Base-by-base conservation (phyloP, 2,797 vertebrate genomes). In the Hoplostethus atlanticus region DNA sequence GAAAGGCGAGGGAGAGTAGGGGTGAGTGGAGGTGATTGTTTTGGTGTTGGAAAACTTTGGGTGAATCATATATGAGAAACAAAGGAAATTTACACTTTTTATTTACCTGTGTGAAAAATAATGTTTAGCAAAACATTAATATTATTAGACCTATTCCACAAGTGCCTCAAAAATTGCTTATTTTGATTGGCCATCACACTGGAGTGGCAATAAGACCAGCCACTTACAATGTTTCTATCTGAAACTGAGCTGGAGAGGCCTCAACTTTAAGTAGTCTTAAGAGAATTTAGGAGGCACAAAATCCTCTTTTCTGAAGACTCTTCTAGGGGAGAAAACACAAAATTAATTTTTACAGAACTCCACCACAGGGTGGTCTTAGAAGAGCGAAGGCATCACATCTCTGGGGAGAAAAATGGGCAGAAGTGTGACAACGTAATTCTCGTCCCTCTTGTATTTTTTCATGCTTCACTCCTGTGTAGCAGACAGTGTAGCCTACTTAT, bases 401-500 rank as follows among this genome's bases (percentile, higher is more conserved):
- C 68, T 53, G 28, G 54, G 59, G 56, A 73, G 53, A 52, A 54
- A 71, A 81, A 66, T 67, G 62, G 12, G 51, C 53, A 77, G 61
- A 79, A 61, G 56, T 51, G 59, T 57, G 76, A 83, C 60, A 84
- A 77, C 66, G 80, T 70, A 56, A 86, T 75, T 83, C 72, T 71
- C 40, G 0, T 28, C 55, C 76, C 61, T 34, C 58, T 40, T 74
- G 51, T 51, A 62, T 64, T 57, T 68, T 67, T 59, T 30, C 52
- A 55, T 68, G 71, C 65, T 63, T 84, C 64, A 21, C 68, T 77
- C 62, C 64, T 68, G 79, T 78, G 66, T 67, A 17, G 77, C 74
- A 74, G 53, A 65, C 65, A 72, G 77, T 75, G 72, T 85, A 91
- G 86, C 88, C 88, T 83, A 84, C 84, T 91, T 88, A 87, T 87